A percentile compares a stretch with the other conserved stretches of the same genome.
Evolutionary conservation across 2,888 invertebrate species (phyloP).

Genomic region (Coronaproctus castanopsis): DNA sequence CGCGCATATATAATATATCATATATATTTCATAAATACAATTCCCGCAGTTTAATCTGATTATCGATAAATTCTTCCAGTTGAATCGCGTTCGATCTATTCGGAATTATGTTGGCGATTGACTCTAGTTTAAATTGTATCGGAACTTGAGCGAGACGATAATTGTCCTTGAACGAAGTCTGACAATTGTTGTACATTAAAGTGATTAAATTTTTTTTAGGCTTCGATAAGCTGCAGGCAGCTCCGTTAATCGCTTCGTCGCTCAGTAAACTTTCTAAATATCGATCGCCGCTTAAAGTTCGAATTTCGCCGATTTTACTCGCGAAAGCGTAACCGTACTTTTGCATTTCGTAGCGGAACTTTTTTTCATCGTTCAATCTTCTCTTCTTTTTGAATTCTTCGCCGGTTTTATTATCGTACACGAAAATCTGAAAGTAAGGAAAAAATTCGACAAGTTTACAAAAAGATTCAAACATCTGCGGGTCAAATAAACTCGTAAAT

Average conservation of each 20-base stretch:
- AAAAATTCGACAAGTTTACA: too few species aligned
- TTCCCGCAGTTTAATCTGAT: constrained; percentile 8
- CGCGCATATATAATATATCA: too few species aligned
- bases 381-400: background rate
- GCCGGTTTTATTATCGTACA: background rate
- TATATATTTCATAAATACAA: background rate
- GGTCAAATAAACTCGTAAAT: too few species aligned
- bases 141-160: background rate
- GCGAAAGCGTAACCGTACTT: background rate
- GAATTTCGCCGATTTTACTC: background rate
- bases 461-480: too few species aligned
- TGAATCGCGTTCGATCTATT: background rate
- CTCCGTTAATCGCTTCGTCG: background rate
- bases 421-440: background rate
- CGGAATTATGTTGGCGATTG: constrained; percentile 4
- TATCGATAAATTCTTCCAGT: constrained; percentile 6
- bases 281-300: background rate
- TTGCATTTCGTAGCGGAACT: background rate
- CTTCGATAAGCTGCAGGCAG: background rate
- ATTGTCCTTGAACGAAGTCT: background rate
- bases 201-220: background rate
- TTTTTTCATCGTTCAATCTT: background rate
- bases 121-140: background rate
- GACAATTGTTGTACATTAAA: background rate
- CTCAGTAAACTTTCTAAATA: background rate